A percentile compares a stretch with the other conserved stretches of the same genome.
phyloP scores from a whole-genome alignment of 2,888 invertebrate species.

The Odontothrips loti region DNA sequence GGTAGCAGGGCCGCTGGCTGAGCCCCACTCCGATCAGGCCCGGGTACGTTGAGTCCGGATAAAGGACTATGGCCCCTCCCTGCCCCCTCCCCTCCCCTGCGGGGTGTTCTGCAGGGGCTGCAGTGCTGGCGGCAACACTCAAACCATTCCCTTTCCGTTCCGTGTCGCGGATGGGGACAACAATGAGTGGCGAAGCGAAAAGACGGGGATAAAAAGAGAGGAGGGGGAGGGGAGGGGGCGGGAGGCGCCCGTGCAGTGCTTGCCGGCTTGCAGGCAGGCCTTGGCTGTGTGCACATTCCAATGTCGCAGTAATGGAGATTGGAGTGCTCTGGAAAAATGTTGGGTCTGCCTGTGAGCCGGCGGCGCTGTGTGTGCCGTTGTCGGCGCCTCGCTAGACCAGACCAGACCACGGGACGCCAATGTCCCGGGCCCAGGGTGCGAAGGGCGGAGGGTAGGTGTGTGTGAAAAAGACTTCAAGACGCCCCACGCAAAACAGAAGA shows the following conservation, averaged over 20 bases:
- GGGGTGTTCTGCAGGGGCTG: neutral
- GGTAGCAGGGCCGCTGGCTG: too few species aligned
- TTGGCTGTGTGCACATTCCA: neutral
- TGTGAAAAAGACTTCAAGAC: too few species aligned
- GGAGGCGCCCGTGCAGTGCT: neutral
- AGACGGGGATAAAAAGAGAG: neutral
- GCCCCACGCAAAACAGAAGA: too few species aligned
- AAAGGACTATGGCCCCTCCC: constrained; percentile 2
- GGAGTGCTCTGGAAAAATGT: neutral
- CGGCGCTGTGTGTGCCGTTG: too few species aligned
- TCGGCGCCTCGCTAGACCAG: too few species aligned
- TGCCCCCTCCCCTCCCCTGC: too few species aligned
- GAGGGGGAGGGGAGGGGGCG: neutral
- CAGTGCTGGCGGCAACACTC: neutral
- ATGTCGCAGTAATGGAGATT: neutral
- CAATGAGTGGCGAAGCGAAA: neutral
- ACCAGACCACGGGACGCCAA: too few species aligned
- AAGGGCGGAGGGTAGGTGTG: too few species aligned
- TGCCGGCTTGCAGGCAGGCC: neutral
- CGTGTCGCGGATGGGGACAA: neutral
- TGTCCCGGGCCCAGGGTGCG: too few species aligned
- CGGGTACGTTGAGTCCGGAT: neutral
- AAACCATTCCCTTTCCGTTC: too few species aligned
- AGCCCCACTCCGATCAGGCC: neutral
- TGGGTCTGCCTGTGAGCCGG: too few species aligned